Conservation (phyloP, 2,113 vertebrate species). For the Poicephalus meyeri region DNA sequence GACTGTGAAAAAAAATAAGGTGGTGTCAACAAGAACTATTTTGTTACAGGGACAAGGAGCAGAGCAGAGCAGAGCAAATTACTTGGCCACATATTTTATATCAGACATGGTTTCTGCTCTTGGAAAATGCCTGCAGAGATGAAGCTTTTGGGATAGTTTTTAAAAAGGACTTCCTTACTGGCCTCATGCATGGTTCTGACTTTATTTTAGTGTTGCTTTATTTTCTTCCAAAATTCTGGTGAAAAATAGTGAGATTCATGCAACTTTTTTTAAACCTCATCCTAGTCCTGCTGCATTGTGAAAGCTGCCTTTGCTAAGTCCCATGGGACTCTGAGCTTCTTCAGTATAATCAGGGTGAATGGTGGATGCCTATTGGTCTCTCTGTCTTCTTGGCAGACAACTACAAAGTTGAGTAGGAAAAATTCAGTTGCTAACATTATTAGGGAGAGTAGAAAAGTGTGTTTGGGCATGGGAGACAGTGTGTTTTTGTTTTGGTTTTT, state of each 20-base stretch:
- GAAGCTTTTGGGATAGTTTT: not conserved
- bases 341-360: not conserved
- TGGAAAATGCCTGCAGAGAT: not conserved
- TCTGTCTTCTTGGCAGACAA: not conserved
- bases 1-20: not conserved
- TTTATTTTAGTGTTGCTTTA: not conserved
- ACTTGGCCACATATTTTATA: not conserved
- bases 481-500: not conserved
- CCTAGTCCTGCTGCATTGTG: not conserved
- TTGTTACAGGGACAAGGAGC: not conserved
- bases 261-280: not conserved
- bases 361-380: not conserved
- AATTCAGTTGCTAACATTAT: not conserved
- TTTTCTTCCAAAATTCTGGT: not conserved
- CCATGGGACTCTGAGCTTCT: not conserved
- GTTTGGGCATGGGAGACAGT: rapidly evolving
- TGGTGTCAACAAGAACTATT: not conserved
- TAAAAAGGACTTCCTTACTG: not conserved
- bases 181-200: not conserved
- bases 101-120: not conserved
- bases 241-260: not conserved
- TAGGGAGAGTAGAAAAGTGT: not conserved
- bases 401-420: not conserved
- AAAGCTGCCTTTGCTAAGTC: not conserved
- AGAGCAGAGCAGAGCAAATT: not conserved